Percentiles rank a stretch among this genome's conserved stretches.
Evolutionary conservation across 2,888 invertebrate genomes (phyloP).

Genomic region (Pinctada fucata): DNA sequence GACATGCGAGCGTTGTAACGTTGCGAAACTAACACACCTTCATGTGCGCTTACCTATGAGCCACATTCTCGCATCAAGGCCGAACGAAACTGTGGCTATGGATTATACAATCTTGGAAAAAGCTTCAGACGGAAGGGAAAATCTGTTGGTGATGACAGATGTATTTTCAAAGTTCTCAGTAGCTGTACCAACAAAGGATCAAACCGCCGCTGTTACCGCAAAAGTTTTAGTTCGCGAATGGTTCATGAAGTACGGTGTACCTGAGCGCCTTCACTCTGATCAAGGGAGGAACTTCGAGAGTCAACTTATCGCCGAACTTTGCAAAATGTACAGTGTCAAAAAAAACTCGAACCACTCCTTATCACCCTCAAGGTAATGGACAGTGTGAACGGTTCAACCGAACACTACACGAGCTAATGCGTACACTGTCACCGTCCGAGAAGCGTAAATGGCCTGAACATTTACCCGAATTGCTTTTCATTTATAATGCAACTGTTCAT

Average conservation of each 20-base stretch:
- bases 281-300: constrained; percentile 49
- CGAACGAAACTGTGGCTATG: too few species aligned
- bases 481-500: constrained; percentile 38
- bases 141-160: too few species aligned
- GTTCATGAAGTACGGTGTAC: too few species aligned
- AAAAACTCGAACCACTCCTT: constrained; percentile 47
- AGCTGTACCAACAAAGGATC: too few species aligned
- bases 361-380: constrained; percentile 49
- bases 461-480: constrained; percentile 42
- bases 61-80: constrained; percentile 39
- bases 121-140: too few species aligned
- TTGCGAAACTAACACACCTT: constrained; percentile 32
- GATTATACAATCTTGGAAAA: too few species aligned
- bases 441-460: constrained; percentile 46
- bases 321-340: constrained; percentile 39
- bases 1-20: constrained; percentile 45
- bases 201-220: too few species aligned
- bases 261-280: too few species aligned
- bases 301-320: constrained; percentile 41
- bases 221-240: too few species aligned
- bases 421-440: constrained; percentile 34
- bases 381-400: constrained; percentile 54
- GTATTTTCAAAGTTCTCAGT: too few species aligned
- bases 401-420: constrained; percentile 45
- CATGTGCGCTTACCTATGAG: constrained; percentile 30